Percentiles rank a stretch among this genome's conserved stretches.
Conservation (phyloP, 2,797 vertebrate genomes). For the Okamejei kenojei region DNA sequence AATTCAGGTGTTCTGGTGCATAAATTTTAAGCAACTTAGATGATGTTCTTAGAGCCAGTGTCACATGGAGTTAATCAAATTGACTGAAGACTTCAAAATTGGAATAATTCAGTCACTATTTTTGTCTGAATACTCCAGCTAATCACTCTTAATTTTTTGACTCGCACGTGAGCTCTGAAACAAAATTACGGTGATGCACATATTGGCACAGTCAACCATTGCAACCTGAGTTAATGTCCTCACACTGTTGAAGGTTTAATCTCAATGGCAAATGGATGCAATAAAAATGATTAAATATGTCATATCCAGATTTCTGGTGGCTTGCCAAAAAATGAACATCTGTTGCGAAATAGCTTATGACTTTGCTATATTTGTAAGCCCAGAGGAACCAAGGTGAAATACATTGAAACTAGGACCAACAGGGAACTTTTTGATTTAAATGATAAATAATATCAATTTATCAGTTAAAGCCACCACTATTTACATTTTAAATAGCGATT, state of each 20-base stretch:
- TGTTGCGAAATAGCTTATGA: neutral
- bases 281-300: neutral
- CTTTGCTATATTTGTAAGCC: neutral
- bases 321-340: neutral
- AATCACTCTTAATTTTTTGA: neutral
- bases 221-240: neutral
- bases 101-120: neutral
- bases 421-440: neutral
- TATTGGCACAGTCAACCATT: neutral
- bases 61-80: neutral
- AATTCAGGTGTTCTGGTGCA: neutral
- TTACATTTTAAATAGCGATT: neutral
- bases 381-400: neutral
- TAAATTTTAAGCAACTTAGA: neutral
- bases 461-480: neutral
- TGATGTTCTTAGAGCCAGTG: neutral
- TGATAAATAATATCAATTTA: neutral
- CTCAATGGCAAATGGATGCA: constrained; percentile 15
- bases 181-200: neutral
- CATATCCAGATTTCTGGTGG: constrained; percentile 8
- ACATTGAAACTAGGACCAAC: neutral
- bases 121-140: neutral
- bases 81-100: neutral
- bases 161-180: neutral
- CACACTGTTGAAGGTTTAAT: neutral